Evolutionary conservation across 2,797 vertebrate genomes (phyloP).

Genomic region (Enteromius trimaculatus): DNA sequence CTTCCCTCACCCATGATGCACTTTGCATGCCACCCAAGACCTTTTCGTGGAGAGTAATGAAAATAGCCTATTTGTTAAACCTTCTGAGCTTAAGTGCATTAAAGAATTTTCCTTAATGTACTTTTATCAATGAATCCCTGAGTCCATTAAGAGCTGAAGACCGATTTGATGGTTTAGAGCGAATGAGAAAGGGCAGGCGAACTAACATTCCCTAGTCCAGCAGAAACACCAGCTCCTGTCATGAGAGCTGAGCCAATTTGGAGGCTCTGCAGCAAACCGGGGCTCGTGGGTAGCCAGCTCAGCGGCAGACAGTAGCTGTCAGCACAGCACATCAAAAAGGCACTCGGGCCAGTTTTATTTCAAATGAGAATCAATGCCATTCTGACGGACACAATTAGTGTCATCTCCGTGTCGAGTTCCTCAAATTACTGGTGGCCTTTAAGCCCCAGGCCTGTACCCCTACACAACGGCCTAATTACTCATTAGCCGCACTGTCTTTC

Average conservation of each 20-base stretch:
- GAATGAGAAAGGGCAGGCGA: conserved; percentile 50
- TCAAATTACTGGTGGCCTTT: conserved; percentile 72
- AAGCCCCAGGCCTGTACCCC: conserved; percentile 67
- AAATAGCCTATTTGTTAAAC: conserved; percentile 31
- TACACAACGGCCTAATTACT: conserved; percentile 70
- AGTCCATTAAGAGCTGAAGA: conserved; percentile 52
- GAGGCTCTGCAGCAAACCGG: conserved; percentile 64
- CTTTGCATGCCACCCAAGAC: conserved; percentile 13
- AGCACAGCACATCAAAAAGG: conserved; percentile 71
- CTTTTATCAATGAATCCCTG: conserved; percentile 20
- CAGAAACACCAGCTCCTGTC: conserved; percentile 56
- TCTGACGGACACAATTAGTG: conserved; percentile 75
- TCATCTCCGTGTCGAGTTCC: conserved; percentile 73
- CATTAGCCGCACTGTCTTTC: conserved; percentile 67
- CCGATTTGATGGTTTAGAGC: conserved; percentile 36
- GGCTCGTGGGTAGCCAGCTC: conserved; percentile 64
- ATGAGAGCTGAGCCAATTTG: conserved; percentile 70
- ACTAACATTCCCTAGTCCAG: conserved; percentile 55
- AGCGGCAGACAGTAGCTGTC: conserved; percentile 67
- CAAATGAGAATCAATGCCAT: conserved; percentile 73
- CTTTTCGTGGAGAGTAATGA: conserved; percentile 28
- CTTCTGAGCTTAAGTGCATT: conserved; percentile 15
- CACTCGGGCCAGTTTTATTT: conserved; percentile 72
- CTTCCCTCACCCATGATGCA: conserved; percentile 25
- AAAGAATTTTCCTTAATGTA: conserved; percentile 23